Base-by-base conservation (phyloP, 2,888 invertebrate species). In the Drosophila birchii region DNA sequence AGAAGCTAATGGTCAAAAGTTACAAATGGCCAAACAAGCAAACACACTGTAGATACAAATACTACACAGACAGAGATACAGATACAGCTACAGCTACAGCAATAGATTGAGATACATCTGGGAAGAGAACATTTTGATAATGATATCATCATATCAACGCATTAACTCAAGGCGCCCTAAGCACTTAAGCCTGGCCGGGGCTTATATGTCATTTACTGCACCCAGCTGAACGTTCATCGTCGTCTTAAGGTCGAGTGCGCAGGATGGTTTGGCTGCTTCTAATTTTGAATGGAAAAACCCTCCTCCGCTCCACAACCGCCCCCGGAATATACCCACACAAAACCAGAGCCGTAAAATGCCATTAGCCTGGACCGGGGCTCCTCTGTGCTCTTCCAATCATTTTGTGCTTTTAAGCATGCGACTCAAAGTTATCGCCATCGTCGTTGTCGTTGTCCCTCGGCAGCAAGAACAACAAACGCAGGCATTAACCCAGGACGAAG, bases 1-100 rank as follows among this genome's bases (percentile, higher is more conserved):
- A 86, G 80, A 82, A 88, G 81, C 84, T 86, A 80, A 86, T 88
- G 84, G 86, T 86, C 86, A 80, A 78, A 87, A 87, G 78, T 82
- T 81, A 75, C 81, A 75, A 79, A 80, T 77, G 66, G 73, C 76
- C 26, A 26, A 76, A 75, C 55, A 74, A 57, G 36, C 69, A 14
- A 26, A 54, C 55, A 66, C 16, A 38, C 58, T 59, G 18, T 38
- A 39, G 51, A 49, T 56, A 51, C 58, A 61, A 43, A 44, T 36
- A 61, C 16, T 53, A 47, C 66, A 39, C 63, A 39, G 53, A 29
- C 14, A 69, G 60, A 32, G 58, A 45, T 45, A 45, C 36, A 57
- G 45, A 29, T 47, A 38, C 36, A 36, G 18, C 20, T 47, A 58
- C 61, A 66, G 61, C 23, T 23, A 23, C 23, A 4, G 23, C 36